Base-by-base conservation (phyloP, 2,797 vertebrate genomes). In the Leptatherina wallacei region DNA sequence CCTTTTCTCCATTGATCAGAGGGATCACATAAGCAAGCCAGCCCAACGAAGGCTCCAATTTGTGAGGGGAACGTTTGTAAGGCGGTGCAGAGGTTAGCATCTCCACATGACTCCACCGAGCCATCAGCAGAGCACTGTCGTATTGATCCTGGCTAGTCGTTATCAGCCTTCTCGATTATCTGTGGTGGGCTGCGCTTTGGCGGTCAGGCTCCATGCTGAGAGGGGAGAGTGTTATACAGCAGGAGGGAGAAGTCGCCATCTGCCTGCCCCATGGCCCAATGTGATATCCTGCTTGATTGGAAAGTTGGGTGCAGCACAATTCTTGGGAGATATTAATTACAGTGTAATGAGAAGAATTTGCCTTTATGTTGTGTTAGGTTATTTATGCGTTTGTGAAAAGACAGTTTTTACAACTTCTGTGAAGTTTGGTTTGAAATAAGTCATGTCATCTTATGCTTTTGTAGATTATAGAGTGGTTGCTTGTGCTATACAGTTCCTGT, bases 91-190 rank as follows among this genome's bases (percentile, higher is more conserved):
- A 84, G 84, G 83, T 88, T 90, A 85, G 82, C 71, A 30, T 52
- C 82, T 65, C 88, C 69, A 66, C 84, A 80, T 59, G 77, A 69
- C 67, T 78, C 69, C 64, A 72, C 63, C 30, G 22, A 78, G 69
- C 79, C 75, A 56, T 78, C 52, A 44, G 61, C 63, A 58, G 73
- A 83, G 68, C 65, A 3, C 73, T 70, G 73, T 12, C 29, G 35
- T 80, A 92, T 93, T 66, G 91, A 93, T 92, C 82, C 68, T 22
- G 3, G 56, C 67, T 18, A 57, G 61, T 81, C 83, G 80, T 87
- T 81, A 91, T 90, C 86, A 85, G 83, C 81, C 79, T 65, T 59
- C 81, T 83, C 79, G 71, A 79, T 90, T 86, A 86, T 84, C 66
- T 59, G 64, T 38, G 16, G 33, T 55, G 65, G 56, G 70, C 61